Conservation (phyloP, 2,797 vertebrate species). For the Threskiornis aethiopicus region DNA sequence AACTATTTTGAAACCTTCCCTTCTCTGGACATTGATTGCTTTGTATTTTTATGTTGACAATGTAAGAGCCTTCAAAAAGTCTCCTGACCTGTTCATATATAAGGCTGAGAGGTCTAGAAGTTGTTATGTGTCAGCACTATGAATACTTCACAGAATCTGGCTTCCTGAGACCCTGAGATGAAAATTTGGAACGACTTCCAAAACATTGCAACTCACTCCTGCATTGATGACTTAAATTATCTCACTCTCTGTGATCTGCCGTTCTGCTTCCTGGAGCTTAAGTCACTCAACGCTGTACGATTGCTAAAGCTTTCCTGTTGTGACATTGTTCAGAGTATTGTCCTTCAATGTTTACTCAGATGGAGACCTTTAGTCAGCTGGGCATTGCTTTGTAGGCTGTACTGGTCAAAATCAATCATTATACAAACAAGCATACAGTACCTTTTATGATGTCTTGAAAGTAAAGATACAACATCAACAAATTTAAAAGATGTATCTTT, state of each 20-base stretch:
- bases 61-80: not conserved
- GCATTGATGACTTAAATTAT: not conserved
- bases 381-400: not conserved
- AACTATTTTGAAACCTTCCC: not conserved
- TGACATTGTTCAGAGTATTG: not conserved
- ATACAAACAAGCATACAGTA: not conserved
- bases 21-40: not conserved
- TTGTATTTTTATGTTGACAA: not conserved
- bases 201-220: not conserved
- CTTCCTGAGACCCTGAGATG: not conserved
- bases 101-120: not conserved
- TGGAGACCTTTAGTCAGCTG: not conserved
- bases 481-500: not conserved
- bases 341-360: not conserved
- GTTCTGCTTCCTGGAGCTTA: not conserved
- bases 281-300: not conserved
- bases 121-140: not conserved
- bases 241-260: not conserved
- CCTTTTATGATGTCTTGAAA: not conserved
- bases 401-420: not conserved
- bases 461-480: not conserved
- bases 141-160: not conserved
- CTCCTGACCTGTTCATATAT: not conserved
- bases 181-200: not conserved
- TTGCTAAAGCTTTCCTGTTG: not conserved